Evolutionary conservation across 2,888 invertebrate species (phyloP).

Genomic region (Caenorhabditis afra): DNA sequence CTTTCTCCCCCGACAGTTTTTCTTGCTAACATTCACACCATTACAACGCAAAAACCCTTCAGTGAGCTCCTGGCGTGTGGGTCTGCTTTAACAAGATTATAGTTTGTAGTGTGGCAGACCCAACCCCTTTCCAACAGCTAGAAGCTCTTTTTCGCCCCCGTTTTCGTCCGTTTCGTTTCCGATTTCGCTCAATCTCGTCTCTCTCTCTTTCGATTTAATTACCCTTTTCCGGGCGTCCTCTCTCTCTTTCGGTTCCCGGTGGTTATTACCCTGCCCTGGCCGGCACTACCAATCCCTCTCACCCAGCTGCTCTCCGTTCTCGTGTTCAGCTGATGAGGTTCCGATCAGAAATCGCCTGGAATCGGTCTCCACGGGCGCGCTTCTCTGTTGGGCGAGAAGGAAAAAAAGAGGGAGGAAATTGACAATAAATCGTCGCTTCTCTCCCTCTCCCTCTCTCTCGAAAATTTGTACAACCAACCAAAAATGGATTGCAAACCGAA

Average conservation of each 20-base stretch:
- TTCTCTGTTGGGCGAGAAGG: too few relatives aligned
- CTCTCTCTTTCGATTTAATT: background rate
- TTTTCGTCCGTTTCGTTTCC: too few relatives aligned
- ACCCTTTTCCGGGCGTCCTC: background rate
- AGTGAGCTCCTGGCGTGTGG: too few relatives aligned
- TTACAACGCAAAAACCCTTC: background rate
- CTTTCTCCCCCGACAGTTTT: conserved; percentile 13
- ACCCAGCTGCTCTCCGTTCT: conserved; percentile 12
- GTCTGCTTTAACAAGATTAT: too few relatives aligned
- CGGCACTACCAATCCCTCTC: background rate
- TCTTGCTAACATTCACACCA: conserved; percentile 20
- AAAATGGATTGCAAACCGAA: conserved; percentile 9
- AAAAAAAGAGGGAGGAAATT: background rate
- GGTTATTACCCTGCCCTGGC: background rate
- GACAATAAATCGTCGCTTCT: conserved; percentile 6
- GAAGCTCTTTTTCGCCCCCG: too few relatives aligned
- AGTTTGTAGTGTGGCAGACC: too few relatives aligned
- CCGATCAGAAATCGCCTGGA: conserved; percentile 6
- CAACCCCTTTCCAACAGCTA: too few relatives aligned
- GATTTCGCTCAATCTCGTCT: background rate
- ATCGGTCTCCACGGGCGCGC: background rate
- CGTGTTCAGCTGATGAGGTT: background rate
- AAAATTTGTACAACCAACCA: conserved; percentile 9
- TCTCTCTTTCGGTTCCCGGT: background rate
- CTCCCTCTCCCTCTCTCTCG: background rate